phyloP scores from a whole-genome alignment of 2,113 vertebrate species.

The Melanerpes aurifrons region DNA sequence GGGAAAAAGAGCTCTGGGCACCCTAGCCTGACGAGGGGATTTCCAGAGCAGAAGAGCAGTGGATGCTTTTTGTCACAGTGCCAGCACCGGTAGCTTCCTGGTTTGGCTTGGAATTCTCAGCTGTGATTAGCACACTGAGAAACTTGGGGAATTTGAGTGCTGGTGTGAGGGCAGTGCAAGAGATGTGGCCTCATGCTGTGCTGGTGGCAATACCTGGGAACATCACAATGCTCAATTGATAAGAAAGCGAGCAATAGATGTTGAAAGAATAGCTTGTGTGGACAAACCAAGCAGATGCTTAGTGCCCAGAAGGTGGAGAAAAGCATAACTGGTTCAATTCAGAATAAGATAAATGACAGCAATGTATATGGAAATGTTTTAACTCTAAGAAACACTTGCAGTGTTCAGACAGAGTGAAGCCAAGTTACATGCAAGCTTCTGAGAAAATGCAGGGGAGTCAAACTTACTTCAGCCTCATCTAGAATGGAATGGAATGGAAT shows the following conservation, averaged over 20 bases:
- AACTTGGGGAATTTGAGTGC: neutral
- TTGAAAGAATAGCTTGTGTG: neutral
- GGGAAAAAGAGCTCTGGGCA: neutral
- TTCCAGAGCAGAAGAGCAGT: neutral
- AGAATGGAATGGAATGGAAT: too few relatives aligned
- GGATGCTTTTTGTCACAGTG: neutral
- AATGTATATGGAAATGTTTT: neutral
- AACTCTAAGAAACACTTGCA: neutral
- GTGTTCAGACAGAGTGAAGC: neutral
- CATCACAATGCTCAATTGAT: neutral
- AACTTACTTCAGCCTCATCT: neutral
- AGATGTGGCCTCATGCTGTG: neutral
- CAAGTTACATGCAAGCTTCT: constrained; percentile 1
- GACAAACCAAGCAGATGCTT: neutral
- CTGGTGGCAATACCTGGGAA: neutral
- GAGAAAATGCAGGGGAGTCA: neutral
- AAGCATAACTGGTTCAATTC: neutral
- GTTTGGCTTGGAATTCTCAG: neutral
- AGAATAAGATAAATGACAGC: neutral
- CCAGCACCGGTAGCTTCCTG: neutral
- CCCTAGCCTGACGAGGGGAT: neutral
- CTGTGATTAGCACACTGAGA: neutral
- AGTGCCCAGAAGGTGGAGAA: neutral
- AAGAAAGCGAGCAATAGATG: neutral
- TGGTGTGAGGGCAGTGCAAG: neutral